Percentiles rank a stretch among this genome's conserved stretches.
Evolutionary conservation across 64 coral and sea anemone species (phyloP).

Genomic region (Trachythela sp.): DNA sequence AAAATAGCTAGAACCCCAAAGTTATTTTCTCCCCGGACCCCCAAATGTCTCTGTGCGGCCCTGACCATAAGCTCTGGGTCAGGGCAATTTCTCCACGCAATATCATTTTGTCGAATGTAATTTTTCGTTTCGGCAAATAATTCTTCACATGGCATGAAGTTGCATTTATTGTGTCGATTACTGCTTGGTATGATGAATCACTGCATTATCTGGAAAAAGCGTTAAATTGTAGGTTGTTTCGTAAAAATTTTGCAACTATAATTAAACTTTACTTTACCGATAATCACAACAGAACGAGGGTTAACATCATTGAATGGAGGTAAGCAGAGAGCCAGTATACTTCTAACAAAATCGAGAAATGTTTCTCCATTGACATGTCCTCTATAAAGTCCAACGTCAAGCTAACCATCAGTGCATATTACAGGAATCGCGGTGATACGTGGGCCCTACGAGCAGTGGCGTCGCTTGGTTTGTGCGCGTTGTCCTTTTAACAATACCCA

Average conservation of each 20-base stretch:
- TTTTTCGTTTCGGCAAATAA: not conserved
- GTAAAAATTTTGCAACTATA: not conserved
- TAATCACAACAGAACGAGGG: slow-evolving; percentile 51
- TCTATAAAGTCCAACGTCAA: slow-evolving; percentile 47
- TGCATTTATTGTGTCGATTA: slow-evolving; percentile 18
- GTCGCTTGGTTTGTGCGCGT: not conserved
- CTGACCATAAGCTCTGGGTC: not conserved
- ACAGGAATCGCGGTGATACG: not conserved
- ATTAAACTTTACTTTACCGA: slow-evolving; percentile 29
- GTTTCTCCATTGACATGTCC: slow-evolving; percentile 28
- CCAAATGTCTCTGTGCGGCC: no score
- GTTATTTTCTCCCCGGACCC: no score
- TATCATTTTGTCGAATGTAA: not conserved
- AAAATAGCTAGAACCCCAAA: no score
- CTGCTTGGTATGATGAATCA: slow-evolving; percentile 30
- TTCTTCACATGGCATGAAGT: slow-evolving; percentile 26
- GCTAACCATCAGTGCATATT: slow-evolving; percentile 29
- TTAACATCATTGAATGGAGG: slow-evolving; percentile 45
- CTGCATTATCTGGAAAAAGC: slow-evolving; percentile 35
- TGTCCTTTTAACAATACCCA: not conserved
- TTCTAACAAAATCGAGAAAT: slow-evolving; percentile 49
- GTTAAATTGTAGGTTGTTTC: not conserved
- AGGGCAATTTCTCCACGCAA: not conserved
- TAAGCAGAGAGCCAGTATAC: slow-evolving; percentile 37
- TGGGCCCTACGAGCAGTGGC: not conserved